These are phyloP conservation scores for Bombus vancouverensis DNA, from an alignment of 1,140 invertebrate species.

Conservation along the genomic window DNA sequence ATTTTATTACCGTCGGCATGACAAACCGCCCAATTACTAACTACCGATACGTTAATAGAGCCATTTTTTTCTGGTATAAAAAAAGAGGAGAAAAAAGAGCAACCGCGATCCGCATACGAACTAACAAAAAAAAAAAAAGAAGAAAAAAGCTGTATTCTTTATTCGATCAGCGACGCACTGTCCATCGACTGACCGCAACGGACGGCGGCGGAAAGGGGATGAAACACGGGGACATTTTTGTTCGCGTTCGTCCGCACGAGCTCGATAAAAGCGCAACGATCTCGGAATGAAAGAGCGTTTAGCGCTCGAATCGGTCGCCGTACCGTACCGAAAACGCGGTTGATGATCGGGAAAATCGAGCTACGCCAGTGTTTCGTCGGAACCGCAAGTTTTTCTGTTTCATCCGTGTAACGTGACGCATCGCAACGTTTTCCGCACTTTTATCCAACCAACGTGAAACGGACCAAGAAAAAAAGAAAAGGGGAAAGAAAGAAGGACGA, in stretches of 20 bases:
- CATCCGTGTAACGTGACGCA: background rate
- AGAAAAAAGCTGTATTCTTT: slow-evolving; percentile 40
- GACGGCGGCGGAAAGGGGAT: background rate
- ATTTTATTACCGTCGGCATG: slow-evolving; percentile 46
- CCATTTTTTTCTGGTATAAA: background rate
- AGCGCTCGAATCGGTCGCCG: slow-evolving; percentile 7
- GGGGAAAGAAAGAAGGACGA: background rate
- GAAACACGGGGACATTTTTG: slow-evolving; percentile 2
- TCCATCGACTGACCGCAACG: slow-evolving; percentile 22
- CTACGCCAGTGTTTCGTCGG: background rate
- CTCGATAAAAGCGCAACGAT: background rate
- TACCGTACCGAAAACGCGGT: background rate
- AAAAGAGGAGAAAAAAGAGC: background rate
- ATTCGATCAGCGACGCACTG: slow-evolving; percentile 26
- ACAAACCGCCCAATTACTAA: slow-evolving; percentile 32
- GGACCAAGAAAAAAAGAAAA: background rate
- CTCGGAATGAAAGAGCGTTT: slow-evolving; percentile 21
- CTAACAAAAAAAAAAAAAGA: background rate
- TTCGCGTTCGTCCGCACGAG: slow-evolving; percentile 1
- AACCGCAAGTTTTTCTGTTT: background rate
- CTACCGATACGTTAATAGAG: slow-evolving; percentile 44
- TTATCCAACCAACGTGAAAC: background rate
- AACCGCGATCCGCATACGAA: background rate
- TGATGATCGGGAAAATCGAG: slow-evolving; percentile 8
- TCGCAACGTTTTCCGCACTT: background rate